Conservation (phyloP, 2,113 vertebrate genomes). For the Calidris pugnax region DNA sequence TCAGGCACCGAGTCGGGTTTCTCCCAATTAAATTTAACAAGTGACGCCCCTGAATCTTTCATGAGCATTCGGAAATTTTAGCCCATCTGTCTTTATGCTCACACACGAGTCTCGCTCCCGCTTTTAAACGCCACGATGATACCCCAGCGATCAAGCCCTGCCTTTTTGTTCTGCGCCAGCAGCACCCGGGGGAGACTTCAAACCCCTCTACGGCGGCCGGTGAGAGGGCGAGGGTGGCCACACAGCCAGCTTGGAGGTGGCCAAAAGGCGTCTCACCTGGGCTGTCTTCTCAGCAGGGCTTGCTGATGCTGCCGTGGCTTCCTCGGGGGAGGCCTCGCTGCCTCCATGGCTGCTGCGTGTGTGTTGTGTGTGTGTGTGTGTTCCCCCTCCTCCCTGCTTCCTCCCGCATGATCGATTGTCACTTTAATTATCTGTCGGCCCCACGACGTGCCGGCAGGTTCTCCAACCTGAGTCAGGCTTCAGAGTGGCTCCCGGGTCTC, state of each 20-base stretch:
- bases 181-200: not conserved
- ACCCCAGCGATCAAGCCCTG: not conserved
- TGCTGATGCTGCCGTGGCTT: not conserved
- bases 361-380: too few species aligned
- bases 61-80: conserved; percentile 68
- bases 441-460: conserved; percentile 46
- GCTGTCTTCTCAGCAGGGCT: not conserved
- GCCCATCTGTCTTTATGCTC: conserved; percentile 43
- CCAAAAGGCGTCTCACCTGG: not conserved
- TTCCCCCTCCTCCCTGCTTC: not conserved
- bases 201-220: rapidly evolving
- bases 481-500: conserved; percentile 53
- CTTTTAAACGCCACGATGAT: not conserved
- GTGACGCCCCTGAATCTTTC: conserved; percentile 77
- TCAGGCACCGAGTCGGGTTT: conserved; percentile 55
- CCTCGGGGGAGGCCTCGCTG: not conserved
- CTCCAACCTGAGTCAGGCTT: conserved; percentile 48
- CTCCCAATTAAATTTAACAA: conserved; percentile 81
- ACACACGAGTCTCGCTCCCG: not conserved
- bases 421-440: conserved; percentile 68
- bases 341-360: not conserved
- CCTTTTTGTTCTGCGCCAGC: not conserved
- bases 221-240: not conserved
- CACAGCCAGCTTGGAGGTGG: not conserved
- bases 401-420: conserved; percentile 39